A percentile compares a stretch with the other conserved stretches of the same genome.
Conservation (phyloP, 2,888 invertebrate genomes). For the Smittia sp. region DNA sequence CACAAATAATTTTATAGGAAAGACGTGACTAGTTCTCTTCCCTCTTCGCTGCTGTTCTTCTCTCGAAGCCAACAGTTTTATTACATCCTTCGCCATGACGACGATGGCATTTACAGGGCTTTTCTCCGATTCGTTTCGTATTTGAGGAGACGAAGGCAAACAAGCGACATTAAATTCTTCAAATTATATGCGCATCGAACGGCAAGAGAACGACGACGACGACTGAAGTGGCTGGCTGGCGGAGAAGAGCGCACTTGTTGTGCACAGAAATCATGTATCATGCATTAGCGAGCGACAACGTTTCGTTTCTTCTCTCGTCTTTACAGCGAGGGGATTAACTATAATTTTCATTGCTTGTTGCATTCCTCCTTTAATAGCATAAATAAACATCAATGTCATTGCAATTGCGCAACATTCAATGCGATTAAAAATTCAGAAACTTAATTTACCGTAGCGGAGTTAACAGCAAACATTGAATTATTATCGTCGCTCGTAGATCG, state of each 20-base stretch:
- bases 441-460: slow-evolving; percentile 5
- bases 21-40: slow-evolving; percentile 34
- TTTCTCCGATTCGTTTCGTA: background rate
- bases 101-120: background rate
- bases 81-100: slow-evolving; percentile 21
- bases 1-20: slow-evolving; percentile 37
- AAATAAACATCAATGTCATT: slow-evolving; percentile 9
- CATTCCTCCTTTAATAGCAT: background rate
- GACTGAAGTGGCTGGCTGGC: background rate
- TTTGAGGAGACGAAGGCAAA: background rate
- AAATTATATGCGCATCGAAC: slow-evolving; percentile 26
- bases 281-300: background rate
- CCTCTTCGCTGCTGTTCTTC: slow-evolving; percentile 9
- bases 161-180: slow-evolving; percentile 25
- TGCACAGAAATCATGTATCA: background rate
- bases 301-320: too few relatives aligned
- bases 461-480: background rate
- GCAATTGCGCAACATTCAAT: background rate
- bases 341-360: background rate
- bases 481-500: background rate
- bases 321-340: too few relatives aligned
- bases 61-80: slow-evolving; percentile 26
- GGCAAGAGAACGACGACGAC: too few relatives aligned
- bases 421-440: background rate
- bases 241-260: background rate